These are phyloP conservation scores for Taxidea taxus DNA, from an alignment of 2,113 vertebrate species.

Conservation along the genomic window DNA sequence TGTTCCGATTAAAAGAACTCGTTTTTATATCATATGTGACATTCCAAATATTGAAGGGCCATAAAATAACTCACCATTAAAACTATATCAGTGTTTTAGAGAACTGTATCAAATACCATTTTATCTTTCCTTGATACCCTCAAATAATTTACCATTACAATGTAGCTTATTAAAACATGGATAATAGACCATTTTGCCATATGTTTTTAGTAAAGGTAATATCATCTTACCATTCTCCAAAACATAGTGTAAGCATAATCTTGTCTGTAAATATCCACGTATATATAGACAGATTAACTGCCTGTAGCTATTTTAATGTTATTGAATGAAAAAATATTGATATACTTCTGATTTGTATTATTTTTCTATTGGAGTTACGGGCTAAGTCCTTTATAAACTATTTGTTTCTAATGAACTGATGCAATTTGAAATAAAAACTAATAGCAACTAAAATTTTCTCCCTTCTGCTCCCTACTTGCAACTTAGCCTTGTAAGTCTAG, in stretches of 20 bases:
- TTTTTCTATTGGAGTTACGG: not conserved
- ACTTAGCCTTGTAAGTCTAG: not conserved
- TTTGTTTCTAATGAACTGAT: conserved; percentile 4
- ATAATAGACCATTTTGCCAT: not conserved
- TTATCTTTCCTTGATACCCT: not conserved
- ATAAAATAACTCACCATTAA: not conserved
- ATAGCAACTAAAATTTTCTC: not conserved
- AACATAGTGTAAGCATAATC: not conserved
- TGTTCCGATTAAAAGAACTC: not conserved
- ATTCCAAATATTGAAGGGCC: not conserved
- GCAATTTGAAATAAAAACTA: conserved; percentile 6
- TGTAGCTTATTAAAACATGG: not conserved
- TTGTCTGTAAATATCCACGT: not conserved
- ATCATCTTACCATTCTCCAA: not conserved
- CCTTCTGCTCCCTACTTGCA: not conserved
- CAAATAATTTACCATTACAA: not conserved
- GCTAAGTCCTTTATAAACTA: not conserved
- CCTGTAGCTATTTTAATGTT: not conserved
- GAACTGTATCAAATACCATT: not conserved
- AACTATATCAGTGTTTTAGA: not conserved
- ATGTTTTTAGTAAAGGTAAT: not conserved
- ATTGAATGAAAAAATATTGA: not conserved
- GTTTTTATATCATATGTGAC: not conserved
- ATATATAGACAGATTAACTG: not conserved
- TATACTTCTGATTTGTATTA: not conserved